Percentiles rank a stretch among this genome's conserved stretches.
Evolutionary conservation across 2,888 invertebrate genomes (phyloP).

Genomic region (Sphinx pinastri): DNA sequence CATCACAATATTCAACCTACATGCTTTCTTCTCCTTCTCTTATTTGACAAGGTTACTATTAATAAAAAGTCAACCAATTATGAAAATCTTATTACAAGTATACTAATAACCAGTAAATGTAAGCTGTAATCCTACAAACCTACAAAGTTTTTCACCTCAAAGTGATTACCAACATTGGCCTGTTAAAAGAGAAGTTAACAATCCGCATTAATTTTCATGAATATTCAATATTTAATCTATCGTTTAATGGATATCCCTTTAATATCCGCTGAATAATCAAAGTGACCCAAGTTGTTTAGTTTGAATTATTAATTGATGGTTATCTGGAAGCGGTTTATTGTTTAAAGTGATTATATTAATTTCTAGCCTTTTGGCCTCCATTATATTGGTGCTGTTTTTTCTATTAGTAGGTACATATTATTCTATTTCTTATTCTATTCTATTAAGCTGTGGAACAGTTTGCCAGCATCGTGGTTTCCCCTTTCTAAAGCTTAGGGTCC

Average conservation of each 20-base stretch:
- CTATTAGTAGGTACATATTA: too few species aligned
- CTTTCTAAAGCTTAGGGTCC: too few species aligned
- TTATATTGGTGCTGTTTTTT: neutral
- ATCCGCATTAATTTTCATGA: slow-evolving; percentile 30
- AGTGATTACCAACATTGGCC: slow-evolving; percentile 11
- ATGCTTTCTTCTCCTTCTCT: too few species aligned
- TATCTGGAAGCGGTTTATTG: neutral
- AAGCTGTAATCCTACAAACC: neutral
- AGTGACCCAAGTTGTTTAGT: slow-evolving; percentile 25
- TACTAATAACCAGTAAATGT: too few species aligned
- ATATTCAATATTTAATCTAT: slow-evolving; percentile 33
- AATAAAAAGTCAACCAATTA: too few species aligned
- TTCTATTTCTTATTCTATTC: too few species aligned
- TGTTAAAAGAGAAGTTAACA: slow-evolving; percentile 25
- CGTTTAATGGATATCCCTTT: slow-evolving; percentile 29
- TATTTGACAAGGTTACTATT: too few species aligned
- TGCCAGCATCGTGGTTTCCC: too few species aligned
- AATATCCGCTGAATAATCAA: slow-evolving; percentile 23
- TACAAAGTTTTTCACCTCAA: neutral
- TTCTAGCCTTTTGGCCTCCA: neutral
- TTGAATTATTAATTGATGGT: slow-evolving; percentile 26
- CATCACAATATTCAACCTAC: too few species aligned
- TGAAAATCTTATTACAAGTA: too few species aligned
- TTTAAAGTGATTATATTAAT: neutral
- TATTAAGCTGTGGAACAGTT: too few species aligned